These are phyloP conservation scores for Apogon talboti DNA, from an alignment of 2,797 vertebrate species.

Conservation along the genomic window DNA sequence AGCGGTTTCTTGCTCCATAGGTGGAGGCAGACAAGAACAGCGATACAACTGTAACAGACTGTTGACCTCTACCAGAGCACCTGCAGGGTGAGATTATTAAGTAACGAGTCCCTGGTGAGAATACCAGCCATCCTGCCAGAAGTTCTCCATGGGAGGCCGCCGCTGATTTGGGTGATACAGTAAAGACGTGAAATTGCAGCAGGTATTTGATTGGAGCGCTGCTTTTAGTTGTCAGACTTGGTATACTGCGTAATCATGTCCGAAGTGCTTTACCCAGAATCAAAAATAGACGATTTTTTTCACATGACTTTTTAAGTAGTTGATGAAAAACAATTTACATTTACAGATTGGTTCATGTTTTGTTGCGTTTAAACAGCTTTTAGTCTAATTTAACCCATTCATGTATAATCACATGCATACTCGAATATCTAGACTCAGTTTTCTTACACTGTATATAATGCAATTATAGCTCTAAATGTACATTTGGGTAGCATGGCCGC, in stretches of 20 bases:
- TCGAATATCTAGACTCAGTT: not conserved
- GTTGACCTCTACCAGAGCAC: constrained; percentile 80
- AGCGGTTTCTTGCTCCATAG: constrained; percentile 65
- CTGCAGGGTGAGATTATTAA: constrained; percentile 81
- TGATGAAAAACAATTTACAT: not conserved
- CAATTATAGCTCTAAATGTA: not conserved
- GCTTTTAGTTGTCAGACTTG: constrained; percentile 27
- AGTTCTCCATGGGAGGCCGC: constrained; percentile 70
- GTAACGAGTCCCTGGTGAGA: constrained; percentile 79
- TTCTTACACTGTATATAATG: not conserved
- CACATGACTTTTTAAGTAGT: not conserved
- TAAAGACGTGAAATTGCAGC: constrained; percentile 62
- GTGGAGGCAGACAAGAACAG: constrained; percentile 66
- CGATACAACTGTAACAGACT: constrained; percentile 66
- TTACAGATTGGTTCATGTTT: constrained; percentile 2
- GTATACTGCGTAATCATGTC: constrained; percentile 11
- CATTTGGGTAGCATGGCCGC: not conserved
- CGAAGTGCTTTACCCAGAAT: too few relatives aligned
- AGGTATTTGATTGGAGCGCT: constrained; percentile 50
- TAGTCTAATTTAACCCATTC: constrained; percentile 1
- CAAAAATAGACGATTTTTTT: constrained; percentile 5
- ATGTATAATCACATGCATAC: not conserved
- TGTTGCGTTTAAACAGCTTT: constrained; percentile 3
- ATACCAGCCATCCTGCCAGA: constrained; percentile 75
- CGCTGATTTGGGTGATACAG: constrained; percentile 71